Evolutionary conservation across 2,113 vertebrate species (phyloP).

Genomic region (Madoqua kirkii): DNA sequence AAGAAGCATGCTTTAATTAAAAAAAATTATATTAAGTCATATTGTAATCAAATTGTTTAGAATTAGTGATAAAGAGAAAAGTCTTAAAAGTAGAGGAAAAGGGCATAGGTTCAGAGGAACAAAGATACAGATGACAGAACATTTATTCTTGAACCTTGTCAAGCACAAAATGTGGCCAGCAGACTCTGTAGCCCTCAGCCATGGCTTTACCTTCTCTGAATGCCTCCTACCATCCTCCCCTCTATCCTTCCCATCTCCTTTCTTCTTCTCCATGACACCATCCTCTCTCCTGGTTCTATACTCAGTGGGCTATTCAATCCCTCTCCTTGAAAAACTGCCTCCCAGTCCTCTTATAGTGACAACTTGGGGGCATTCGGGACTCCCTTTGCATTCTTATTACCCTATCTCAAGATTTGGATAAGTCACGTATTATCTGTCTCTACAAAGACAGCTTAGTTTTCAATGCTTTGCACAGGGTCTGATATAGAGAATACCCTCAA

Average conservation of each 20-base stretch:
- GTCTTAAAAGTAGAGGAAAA: neutral
- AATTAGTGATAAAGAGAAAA: neutral
- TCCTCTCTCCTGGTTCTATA: neutral
- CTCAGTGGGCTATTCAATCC: rapidly evolving
- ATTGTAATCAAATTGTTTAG: neutral
- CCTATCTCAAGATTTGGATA: too few relatives aligned
- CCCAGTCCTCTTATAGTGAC: rapidly evolving
- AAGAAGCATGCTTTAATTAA: neutral
- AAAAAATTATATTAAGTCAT: neutral
- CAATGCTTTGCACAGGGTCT: rapidly evolving
- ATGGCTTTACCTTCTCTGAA: rapidly evolving
- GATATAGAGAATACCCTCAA: rapidly evolving
- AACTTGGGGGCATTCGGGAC: neutral
- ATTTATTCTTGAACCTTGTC: rapidly evolving
- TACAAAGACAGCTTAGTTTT: too few relatives aligned
- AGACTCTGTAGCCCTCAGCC: neutral
- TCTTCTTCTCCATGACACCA: neutral
- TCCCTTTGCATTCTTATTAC: rapidly evolving
- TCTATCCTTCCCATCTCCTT: neutral
- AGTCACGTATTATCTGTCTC: neutral
- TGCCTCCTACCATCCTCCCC: neutral
- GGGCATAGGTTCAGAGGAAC: neutral
- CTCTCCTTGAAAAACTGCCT: rapidly evolving
- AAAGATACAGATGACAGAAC: too few relatives aligned
- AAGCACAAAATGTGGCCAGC: rapidly evolving